A percentile compares a stretch with the other conserved stretches of the same genome.
Evolutionary conservation across 2,797 vertebrate species (phyloP).

Genomic region (Micromesistius poutassou): DNA sequence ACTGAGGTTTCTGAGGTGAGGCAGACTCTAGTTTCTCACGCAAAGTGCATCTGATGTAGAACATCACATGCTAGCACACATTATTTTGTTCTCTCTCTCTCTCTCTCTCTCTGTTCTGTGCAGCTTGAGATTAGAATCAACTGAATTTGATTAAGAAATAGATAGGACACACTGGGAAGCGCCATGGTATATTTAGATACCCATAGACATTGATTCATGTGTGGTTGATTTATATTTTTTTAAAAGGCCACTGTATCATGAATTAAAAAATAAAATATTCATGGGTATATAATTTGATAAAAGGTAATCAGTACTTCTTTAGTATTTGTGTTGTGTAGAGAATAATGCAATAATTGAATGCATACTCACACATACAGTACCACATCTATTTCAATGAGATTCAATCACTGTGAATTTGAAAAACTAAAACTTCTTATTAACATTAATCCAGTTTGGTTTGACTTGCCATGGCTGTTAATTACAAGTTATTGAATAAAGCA

Average conservation of each 20-base stretch:
- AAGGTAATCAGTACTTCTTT: not conserved
- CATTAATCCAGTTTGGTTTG: slow-evolving; percentile 32
- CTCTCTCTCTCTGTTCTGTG: slow-evolving; percentile 37
- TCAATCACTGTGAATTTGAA: slow-evolving; percentile 41
- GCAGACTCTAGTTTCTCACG: slow-evolving; percentile 67
- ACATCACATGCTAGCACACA: slow-evolving; percentile 59
- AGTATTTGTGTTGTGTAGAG: not conserved
- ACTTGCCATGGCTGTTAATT: slow-evolving; percentile 60
- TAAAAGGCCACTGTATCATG: not conserved
- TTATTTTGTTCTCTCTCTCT: slow-evolving; percentile 29
- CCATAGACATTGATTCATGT: not conserved
- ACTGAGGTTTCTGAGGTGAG: slow-evolving; percentile 75
- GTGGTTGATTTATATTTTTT: no score
- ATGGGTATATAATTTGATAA: slow-evolving; percentile 21
- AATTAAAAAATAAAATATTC: not conserved
- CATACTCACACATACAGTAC: slow-evolving; percentile 22
- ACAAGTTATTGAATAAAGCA: slow-evolving; percentile 64
- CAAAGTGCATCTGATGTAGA: slow-evolving; percentile 68
- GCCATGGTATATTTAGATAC: not conserved
- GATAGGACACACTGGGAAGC: not conserved
- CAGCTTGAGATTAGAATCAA: slow-evolving; percentile 6
- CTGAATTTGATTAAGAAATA: not conserved
- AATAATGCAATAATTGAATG: not conserved
- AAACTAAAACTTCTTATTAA: slow-evolving; percentile 31
- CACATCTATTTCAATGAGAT: slow-evolving; percentile 51